Conservation (phyloP, 2,888 invertebrate genomes). For the Trachelus iudaicus region DNA sequence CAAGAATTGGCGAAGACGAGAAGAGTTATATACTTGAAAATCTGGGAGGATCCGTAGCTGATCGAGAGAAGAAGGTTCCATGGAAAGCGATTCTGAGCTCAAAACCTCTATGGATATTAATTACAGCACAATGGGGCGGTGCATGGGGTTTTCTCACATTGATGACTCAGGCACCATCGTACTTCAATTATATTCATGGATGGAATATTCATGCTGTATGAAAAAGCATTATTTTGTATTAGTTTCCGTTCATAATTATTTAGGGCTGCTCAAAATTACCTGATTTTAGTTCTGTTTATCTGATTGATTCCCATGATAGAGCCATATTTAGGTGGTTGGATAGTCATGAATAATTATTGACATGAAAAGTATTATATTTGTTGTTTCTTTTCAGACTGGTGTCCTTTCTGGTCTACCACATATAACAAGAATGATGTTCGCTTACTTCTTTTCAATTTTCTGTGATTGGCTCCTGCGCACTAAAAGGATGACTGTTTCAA, state of each 20-base stretch:
- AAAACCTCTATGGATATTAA: constrained; percentile 72
- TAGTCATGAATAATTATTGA: background rate
- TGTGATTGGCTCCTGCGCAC: constrained; percentile 72
- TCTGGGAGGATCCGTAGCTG: constrained; percentile 65
- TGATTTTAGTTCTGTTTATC: no score
- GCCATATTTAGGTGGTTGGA: no score
- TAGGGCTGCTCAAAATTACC: no score
- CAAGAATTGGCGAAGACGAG: constrained; percentile 72
- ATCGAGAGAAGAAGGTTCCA: constrained; percentile 65
- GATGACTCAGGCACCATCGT: constrained; percentile 78
- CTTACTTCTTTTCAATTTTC: constrained; percentile 69
- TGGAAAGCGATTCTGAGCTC: constrained; percentile 73
- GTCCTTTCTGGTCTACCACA: constrained; percentile 75
- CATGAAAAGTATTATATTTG: constrained; percentile 1
- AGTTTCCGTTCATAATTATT: background rate
- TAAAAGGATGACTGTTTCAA: constrained; percentile 71
- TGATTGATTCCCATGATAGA: no score
- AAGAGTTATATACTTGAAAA: constrained; percentile 70
- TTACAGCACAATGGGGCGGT: constrained; percentile 74
- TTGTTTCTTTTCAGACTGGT: constrained; percentile 67
- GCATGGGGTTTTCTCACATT: constrained; percentile 78
- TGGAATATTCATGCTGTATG: constrained; percentile 76
- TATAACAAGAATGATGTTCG: constrained; percentile 71
- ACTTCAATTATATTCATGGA: constrained; percentile 76
- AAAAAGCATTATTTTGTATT: constrained; percentile 4